Evolutionary conservation across 2,888 invertebrate genomes (phyloP), one percentile per base, ranked within the genome.

Genomic region (Sinohyriopsis cumingii): DNA sequence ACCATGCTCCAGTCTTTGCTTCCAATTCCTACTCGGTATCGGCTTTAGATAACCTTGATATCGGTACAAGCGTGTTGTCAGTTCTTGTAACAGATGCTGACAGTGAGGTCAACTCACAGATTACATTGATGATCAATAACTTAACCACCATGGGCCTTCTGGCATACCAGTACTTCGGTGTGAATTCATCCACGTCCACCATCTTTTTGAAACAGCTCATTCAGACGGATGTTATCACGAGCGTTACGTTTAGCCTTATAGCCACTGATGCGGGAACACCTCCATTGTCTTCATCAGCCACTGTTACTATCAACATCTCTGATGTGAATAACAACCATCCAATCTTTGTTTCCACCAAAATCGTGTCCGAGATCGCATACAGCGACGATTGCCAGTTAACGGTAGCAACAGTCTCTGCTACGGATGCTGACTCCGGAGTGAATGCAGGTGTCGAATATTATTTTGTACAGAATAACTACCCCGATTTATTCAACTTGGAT

Each of bases 251-350:
- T 68, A 68, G 63, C 9, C 65, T 97, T 1, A 95, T 96, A 89
- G 97, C 97, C 3, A 95, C 95, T 86, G 98, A 98, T 91, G 94
- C 93, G 74, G 98, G 97, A 0, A 93, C 93, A 78, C 95, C 96
- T 12, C 94, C 95, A 67, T 92, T 97, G 60, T 95, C 96, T 55
- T 95, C 95, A 77, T 96, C 97, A 5, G 93, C 96, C 71, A 96
- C 81, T 2, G 79, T 83, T 12, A 78, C 77, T 24, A 77, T 86
- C 25, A 78, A 72, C 2, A 77, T 87, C 18, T 75, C 68, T 22
- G 85, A 86, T 61, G 76, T 68, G 67, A 86, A 87, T 70, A 83
- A 85, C 68, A 84, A 87, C 69, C 68, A 59, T 54, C 87, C 87
- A 7, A 67, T 77, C 24, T 86, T 86, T 67, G 66, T 64, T 7